Base-by-base conservation (phyloP, 2,888 invertebrate genomes). In the Tenthredo notha region DNA sequence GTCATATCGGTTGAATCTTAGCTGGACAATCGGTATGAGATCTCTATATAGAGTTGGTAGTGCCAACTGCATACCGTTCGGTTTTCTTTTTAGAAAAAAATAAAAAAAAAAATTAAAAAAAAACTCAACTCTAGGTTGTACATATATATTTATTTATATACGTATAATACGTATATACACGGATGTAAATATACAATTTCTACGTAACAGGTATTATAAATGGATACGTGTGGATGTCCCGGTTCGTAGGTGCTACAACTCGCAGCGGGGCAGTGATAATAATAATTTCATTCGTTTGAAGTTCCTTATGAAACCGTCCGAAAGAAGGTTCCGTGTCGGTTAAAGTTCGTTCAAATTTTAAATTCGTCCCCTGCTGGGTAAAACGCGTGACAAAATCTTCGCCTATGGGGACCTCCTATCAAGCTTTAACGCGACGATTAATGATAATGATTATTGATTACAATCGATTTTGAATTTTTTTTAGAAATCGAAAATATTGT, bases 301-400 rank as follows among this genome's bases (percentile, higher is more conserved):
- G 80, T 80, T 37, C 37, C 40, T 10, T 15, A 21, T 18, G 40
- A 33, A 18, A 43, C 21, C 43, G 21, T 47, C 54, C 37, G 80
- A 40, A 80, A 3, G n/a, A 37, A 37, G n/a, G n/a, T 50, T 47
- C 12, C 37, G 21, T 37, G 61, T 12, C 61, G 80, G 61, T 80
- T 80, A 10, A 21, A 40, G 58, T 78, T 61, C 21, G 58, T 54
- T 77, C 77, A n/a, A 58, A 40, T 21, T 43, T 61, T n/a, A 58
- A 61, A 61, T 47, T 80, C 37, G 85, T 86, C 89, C 86, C 90
- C 90, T 86, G 90, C 90, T 90, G 91, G 84, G 91, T 85, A 87
- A 87, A 88, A 88, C 89, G 89, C 88, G 89, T 90, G 89, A 90
- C 90, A 90, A 88, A 90, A 88, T 90, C 86, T 87, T 88, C 80